Base-by-base conservation (phyloP, 2,113 vertebrate genomes). In the Cairina moschata region DNA sequence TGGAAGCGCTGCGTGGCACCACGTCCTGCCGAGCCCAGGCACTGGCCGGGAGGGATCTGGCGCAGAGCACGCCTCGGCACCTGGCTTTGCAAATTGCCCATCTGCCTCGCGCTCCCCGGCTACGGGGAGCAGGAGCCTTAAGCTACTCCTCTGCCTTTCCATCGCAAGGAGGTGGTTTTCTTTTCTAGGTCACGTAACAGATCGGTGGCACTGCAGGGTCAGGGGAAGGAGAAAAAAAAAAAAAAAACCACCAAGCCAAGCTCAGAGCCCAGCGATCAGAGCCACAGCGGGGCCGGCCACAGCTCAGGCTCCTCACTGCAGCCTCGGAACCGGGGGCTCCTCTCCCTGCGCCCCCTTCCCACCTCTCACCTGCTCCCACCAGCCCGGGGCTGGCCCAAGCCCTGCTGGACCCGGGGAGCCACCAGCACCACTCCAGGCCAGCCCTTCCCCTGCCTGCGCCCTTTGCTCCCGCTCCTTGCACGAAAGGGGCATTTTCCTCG, bases 131-230 rank as follows among this genome's bases (percentile, higher is more conserved):
- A 55, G 85, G 73, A 83, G 89, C 84, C 71, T 91, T 90, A 92
- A 95, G 93, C 93, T 91, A 71, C 85, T 85, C 67, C 54, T 92
- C 85, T 92, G 69, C 75, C 74, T 73, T 87, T 85, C 84, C 21
- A 0, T 87, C 17, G 25, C 71, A 88, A 82, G 46, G 73, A 83
- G 86, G 78, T 52, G 1, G 38, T 80, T 96, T 95, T 68, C 48
- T 93, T 96, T 96, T 96, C 89, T 94, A 92, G 95, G 95, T 96
- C 93, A 91, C 25, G 2, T 46, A 91, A 95, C 81, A 79, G 91
- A 87, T 81, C 58, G 89, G 73, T 55, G 60, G 80, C 75, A 67
- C 83, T 69, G 85, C 67, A 62, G 77, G 69, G 86, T 81, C 80
- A 75, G 55, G 56, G 60, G 80, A 42, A 16, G 25, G 4, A 3